These are phyloP conservation scores for Hoplias malabaricus DNA, from an alignment of 2,113 vertebrate genomes.

Conservation along the genomic window DNA sequence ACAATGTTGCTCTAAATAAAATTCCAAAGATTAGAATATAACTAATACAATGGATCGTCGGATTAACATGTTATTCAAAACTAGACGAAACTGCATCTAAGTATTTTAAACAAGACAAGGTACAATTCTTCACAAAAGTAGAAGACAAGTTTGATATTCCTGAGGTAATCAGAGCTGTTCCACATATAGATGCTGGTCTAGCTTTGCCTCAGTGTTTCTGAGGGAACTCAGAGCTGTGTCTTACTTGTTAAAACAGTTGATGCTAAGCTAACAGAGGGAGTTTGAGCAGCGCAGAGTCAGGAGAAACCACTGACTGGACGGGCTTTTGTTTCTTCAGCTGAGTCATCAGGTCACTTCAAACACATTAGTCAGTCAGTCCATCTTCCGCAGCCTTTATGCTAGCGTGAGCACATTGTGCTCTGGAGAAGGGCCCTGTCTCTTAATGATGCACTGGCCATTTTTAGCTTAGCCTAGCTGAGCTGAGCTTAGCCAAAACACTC, in stretches of 20 bases:
- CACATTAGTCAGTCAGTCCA: slow-evolving; percentile 60
- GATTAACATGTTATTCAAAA: too few relatives aligned
- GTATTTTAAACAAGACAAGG: too few relatives aligned
- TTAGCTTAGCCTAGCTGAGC: slow-evolving; percentile 2
- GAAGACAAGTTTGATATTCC: neutral
- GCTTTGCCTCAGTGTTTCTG: neutral
- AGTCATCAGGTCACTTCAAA: slow-evolving; percentile 60
- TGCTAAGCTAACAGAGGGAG: slow-evolving; percentile 25
- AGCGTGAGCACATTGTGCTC: slow-evolving; percentile 49
- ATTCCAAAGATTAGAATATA: too few relatives aligned
- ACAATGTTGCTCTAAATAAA: too few relatives aligned
- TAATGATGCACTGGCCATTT: slow-evolving; percentile 16
- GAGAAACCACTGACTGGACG: neutral
- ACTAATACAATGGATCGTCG: too few relatives aligned
- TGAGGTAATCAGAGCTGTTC: neutral
- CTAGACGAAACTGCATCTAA: too few relatives aligned
- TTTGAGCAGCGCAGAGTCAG: slow-evolving; percentile 1
- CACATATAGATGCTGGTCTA: neutral
- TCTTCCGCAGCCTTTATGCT: slow-evolving; percentile 54
- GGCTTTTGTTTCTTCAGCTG: slow-evolving; percentile 54
- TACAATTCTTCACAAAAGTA: neutral
- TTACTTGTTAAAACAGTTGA: neutral
- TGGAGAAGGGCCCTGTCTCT: slow-evolving; percentile 47
- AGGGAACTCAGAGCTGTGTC: neutral
- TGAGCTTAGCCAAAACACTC: neutral